Evolutionary conservation across 2,113 vertebrate species (phyloP).

Genomic region (Paedocypris sp.): DNA sequence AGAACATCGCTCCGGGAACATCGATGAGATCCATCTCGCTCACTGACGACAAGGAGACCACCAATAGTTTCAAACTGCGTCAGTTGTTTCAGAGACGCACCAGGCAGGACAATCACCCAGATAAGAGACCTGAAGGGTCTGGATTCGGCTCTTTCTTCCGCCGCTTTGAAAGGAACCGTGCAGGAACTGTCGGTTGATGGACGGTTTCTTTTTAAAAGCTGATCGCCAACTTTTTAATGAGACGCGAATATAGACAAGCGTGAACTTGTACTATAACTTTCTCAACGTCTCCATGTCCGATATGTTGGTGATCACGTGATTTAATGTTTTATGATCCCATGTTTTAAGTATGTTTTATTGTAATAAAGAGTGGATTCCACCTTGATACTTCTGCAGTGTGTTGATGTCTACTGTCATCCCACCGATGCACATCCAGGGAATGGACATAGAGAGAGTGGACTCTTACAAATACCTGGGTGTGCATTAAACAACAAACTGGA

Average conservation of each 20-base stretch:
- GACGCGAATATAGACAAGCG: conserved; percentile 41
- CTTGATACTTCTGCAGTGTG: background rate
- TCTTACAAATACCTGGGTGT: no score
- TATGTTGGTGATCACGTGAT: background rate
- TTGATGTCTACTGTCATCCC: background rate
- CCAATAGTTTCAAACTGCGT: conserved; percentile 37
- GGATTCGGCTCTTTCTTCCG: conserved; percentile 56
- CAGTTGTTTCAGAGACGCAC: conserved; percentile 44
- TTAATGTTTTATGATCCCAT: background rate
- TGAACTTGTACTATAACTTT: conserved; percentile 50
- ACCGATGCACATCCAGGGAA: background rate
- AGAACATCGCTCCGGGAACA: background rate
- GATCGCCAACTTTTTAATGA: no score
- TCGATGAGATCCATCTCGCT: conserved; percentile 41
- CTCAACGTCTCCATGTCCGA: background rate
- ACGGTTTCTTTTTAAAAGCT: no score
- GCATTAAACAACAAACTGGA: no score
- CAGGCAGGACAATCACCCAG: conserved; percentile 10
- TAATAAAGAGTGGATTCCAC: conserved; percentile 41
- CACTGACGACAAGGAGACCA: conserved; percentile 3
- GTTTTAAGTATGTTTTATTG: conserved; percentile 5
- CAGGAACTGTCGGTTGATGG: conserved; percentile 31
- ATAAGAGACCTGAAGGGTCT: conserved; percentile 35
- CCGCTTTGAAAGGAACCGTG: conserved; percentile 46
- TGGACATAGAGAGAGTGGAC: background rate